Base-by-base conservation (phyloP, 2,888 invertebrate genomes). In the Apantesis nais region DNA sequence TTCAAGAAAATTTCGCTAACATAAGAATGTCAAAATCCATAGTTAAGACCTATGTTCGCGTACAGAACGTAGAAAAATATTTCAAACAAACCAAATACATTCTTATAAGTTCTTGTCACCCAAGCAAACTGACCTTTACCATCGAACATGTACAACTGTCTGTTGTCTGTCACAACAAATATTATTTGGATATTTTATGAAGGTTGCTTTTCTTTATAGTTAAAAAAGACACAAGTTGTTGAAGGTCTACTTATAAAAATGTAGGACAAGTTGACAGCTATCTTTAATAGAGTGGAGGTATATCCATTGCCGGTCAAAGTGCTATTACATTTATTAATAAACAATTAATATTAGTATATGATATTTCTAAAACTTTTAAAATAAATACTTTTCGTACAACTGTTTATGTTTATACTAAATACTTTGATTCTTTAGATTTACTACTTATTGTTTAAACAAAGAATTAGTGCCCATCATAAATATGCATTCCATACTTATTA, bases 81-180 rank as follows among this genome's bases (percentile, higher is more conserved):
- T 52, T n/a, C n/a, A 52, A 52, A 52, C 25, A 25, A 25, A 2
- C 11, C n/a, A n/a, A 11, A 52, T 2, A 52, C 22, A 52, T n/a
- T 52, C 11, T 52, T 25, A n/a, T 52, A 52, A n/a, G n/a, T n/a
- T n/a, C 12, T 25, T 52, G 22, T 52, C 52, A n/a, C 2, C 52
- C 52, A 25, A 25, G 9, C n/a, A 25, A 52, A 52, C 11, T 52
- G 12, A 25, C 52, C 52, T 25, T 52, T 52, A 52, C n/a, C n/a
- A 11, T 52, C 52, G 25, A 52, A 52, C 25, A 52, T 52, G n/a
- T 25, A 52, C 9, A n/a, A 3, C 52, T n/a, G 11, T 52, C 52
- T 52, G 52, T 52, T 52, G 52, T 52, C 52, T n/a, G 52, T 52
- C 52, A 52, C 12, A 52, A 52, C n/a, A 52, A n/a, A 52, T 52